A percentile compares a stretch with the other conserved stretches of the same genome.
These are phyloP conservation scores for Plestiodon gilberti DNA, from an alignment of 2,113 vertebrate species.

Conservation along the genomic window DNA sequence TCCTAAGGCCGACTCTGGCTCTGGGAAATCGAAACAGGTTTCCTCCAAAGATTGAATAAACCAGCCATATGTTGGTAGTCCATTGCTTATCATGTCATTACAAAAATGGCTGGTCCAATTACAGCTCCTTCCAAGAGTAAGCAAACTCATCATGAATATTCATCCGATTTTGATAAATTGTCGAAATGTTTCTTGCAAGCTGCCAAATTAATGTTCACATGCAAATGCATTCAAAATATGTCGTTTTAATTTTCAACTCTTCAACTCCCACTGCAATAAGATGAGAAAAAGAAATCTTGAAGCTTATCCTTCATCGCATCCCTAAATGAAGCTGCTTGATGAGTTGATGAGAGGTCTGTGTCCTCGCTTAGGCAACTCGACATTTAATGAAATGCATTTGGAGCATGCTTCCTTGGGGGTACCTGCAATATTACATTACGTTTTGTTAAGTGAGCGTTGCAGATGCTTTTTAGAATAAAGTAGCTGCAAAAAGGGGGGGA, in stretches of 20 bases:
- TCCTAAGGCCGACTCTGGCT: too few species aligned
- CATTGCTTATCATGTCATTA: constrained; percentile 38
- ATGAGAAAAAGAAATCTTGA: constrained; percentile 32
- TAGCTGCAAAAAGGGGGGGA: neutral
- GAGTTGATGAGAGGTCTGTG: constrained; percentile 32
- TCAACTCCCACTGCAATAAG: constrained; percentile 35
- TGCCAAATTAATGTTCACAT: constrained; percentile 45
- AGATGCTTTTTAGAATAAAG: neutral
- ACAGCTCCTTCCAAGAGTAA: constrained; percentile 49
- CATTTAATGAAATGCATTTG: constrained; percentile 13
- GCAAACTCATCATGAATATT: constrained; percentile 61
- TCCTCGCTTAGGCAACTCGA: neutral
- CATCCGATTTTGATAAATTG: constrained; percentile 52
- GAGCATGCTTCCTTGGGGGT: neutral
- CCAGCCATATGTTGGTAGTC: constrained; percentile 13
- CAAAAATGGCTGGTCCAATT: constrained; percentile 50
- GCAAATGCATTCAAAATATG: constrained; percentile 50
- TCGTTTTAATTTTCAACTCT: constrained; percentile 62
- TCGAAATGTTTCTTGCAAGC: constrained; percentile 40
- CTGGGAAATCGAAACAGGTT: too few species aligned
- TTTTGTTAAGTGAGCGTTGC: neutral
- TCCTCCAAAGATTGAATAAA: constrained; percentile 47
- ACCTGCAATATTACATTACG: neutral
- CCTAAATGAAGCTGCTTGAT: constrained; percentile 52
- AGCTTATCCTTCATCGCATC: constrained; percentile 44